Base-by-base conservation (phyloP, 1,140 invertebrate species). In the Nephila pilipes region DNA sequence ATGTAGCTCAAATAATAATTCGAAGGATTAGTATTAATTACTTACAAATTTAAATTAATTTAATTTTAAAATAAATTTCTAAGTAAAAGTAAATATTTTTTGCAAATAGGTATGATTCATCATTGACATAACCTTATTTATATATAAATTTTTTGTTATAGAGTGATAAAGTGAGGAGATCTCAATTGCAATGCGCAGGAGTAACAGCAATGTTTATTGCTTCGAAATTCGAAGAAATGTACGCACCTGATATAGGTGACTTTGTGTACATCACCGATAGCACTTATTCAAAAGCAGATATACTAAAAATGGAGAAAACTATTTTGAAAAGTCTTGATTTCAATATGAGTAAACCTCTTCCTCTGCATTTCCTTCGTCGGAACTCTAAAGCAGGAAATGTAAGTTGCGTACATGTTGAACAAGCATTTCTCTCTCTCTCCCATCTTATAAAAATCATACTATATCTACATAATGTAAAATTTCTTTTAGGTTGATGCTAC, bases 211-310 rank as follows among this genome's bases (percentile, higher is more conserved):
- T 99, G 96, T 97, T 98, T 94, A 97, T 99, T 92, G 98, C 99
- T 18, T 97, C 97, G 94, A 99, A 99, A 95, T 99, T 99, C 95
- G 99, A 99, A 96, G 99, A 99, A 96, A 98, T 99, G 95, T 98
- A 97, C 94, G 96, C 97, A 8, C 98, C 99, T 4, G 97, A 98
- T 89, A 96, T 99, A 54, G 96, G 96, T 2, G 99, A 99, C 95
- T 99, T 99, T 96, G 97, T 98, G 12, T 99, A 97, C 94, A 98
- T 99, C 69, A 98, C 98, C 25, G 98, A 99, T 95, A 97, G 98
- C 95, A 97, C 98, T 0, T 99, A 98, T 95, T 97, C 96, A 0
- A 97, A 97, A 94, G 94, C 96, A 14, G 97, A 99, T 94, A 97
- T 99, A 58, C 95, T 97, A 25, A 96, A 96, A 81, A 99, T 99